phyloP scores from a whole-genome alignment of 2,797 vertebrate species.

The Dendrocincla fuliginosa region DNA sequence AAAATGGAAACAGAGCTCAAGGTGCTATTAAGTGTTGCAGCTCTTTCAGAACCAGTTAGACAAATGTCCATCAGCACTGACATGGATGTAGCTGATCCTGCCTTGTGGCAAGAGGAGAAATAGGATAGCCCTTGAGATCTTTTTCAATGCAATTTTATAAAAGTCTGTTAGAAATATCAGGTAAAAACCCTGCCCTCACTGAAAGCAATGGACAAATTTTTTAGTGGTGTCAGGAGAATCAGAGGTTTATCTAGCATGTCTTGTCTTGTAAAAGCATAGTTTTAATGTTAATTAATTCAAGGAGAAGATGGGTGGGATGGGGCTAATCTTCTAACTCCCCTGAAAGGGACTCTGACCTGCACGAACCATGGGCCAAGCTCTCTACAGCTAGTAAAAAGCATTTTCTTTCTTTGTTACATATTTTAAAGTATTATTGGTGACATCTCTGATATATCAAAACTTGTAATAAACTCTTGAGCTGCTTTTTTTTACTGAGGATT shows the following conservation, averaged over 20 bases:
- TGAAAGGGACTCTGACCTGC: neutral
- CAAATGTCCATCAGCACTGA: neutral
- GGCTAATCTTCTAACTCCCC: neutral
- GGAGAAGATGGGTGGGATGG: neutral
- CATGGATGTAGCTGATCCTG: neutral
- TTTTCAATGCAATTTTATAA: neutral
- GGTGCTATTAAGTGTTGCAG: neutral
- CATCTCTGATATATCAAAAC: neutral
- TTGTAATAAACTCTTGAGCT: slow-evolving; percentile 6
- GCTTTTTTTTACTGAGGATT: neutral
- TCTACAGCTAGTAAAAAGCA: neutral
- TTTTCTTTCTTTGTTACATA: neutral
- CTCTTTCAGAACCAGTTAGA: neutral
- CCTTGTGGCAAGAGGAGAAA: neutral
- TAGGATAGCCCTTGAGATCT: neutral
- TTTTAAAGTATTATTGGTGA: neutral
- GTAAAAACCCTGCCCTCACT: neutral
- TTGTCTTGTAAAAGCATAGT: neutral
- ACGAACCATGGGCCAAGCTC: neutral
- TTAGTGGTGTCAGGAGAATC: neutral
- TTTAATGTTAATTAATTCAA: neutral
- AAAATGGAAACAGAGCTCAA: neutral
- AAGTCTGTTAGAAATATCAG: neutral
- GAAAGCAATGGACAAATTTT: neutral
- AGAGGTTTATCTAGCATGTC: neutral